Conservation (phyloP, 2,113 vertebrate species). For the Tenrec ecaudatus region DNA sequence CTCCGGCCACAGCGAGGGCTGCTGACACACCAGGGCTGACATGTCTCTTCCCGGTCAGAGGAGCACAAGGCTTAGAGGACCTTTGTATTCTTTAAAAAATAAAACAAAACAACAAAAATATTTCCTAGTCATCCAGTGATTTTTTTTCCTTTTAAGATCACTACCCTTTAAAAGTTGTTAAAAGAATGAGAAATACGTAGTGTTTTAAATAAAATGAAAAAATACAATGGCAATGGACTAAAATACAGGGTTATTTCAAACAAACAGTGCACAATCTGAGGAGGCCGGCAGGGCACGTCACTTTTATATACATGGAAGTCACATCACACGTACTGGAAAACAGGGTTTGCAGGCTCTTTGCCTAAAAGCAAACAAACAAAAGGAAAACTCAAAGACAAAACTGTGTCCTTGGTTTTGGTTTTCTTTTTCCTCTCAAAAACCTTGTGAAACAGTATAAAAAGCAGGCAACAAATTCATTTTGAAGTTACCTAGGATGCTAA, state of each 20-base stretch:
- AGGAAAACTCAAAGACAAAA: conserved; percentile 77
- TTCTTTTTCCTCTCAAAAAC: conserved; percentile 69
- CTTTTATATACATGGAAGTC: conserved; percentile 89
- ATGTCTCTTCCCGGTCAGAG: conserved; percentile 81
- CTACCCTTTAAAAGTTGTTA: conserved; percentile 82
- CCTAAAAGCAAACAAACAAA: conserved; percentile 48
- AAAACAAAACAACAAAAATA: conserved; percentile 67
- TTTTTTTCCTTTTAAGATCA: conserved; percentile 78
- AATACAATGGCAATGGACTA: conserved; percentile 84
- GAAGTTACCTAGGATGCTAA: conserved; percentile 59
- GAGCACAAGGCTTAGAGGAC: conserved; percentile 79
- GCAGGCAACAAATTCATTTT: conserved; percentile 69
- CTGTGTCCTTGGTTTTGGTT: conserved; percentile 71
- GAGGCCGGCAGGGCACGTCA: conserved; percentile 88
- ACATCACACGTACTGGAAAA: conserved; percentile 85
- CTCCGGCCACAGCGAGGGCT: conserved; percentile 83
- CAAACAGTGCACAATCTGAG: conserved; percentile 93
- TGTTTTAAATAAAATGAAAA: conserved; percentile 88
- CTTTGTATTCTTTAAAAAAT: conserved; percentile 78
- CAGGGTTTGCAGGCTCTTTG: conserved; percentile 68
- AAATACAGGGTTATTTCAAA: conserved; percentile 89
- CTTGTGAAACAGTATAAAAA: conserved; percentile 56
- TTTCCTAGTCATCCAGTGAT: conserved; percentile 88
- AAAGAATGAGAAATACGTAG: conserved; percentile 84
- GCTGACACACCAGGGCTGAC: conserved; percentile 85